Base-by-base conservation (phyloP, 2,113 vertebrate species). In the Pangasianodon hypophthalmus region DNA sequence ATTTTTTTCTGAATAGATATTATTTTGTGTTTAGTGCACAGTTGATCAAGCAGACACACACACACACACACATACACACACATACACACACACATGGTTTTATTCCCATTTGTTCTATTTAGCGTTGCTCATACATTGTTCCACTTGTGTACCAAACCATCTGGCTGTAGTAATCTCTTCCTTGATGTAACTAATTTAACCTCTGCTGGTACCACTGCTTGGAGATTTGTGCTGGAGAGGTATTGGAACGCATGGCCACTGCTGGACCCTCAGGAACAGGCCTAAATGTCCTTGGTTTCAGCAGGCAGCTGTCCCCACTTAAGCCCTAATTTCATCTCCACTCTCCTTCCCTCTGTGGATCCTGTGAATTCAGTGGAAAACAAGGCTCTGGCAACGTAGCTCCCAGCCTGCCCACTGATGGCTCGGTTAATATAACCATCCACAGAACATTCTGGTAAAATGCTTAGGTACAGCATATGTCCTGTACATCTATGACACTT, bases 241-340 rank as follows among this genome's bases (percentile, higher is more conserved):
- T 87, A 87, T 88, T 93, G 90, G 90, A 88, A 84, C 37, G 88
- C 62, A 32, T 87, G 37, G 87, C 86, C 85, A 80, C 75, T 82
- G 48, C 82, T 64, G 82, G 77, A 86, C 91, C 88, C 91, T 90
- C 62, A 92, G 92, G 90, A 91, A 56, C 54, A 48, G 67, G 87
- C 75, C 84, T 89, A 92, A 93, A 93, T 90, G 87, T 92, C 92
- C 91, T 92, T 90, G 90, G 92, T 91, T 91, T 92, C 67, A 86
- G 88, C 87, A 91, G 91, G 88, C 92, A 93, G 88, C 92, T 93
- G 92, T 93, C 92, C 91, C 90, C 92, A 93, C 92, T 93, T 93
- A 93, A 87, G 75, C 87, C 58, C 86, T 93, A 91, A 92, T 93
- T 92, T 92, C 90, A 93, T 90, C 88, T 85, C 52, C 89, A 80